Conservation (phyloP, 2,797 vertebrate species). For the Okamejei kenojei region DNA sequence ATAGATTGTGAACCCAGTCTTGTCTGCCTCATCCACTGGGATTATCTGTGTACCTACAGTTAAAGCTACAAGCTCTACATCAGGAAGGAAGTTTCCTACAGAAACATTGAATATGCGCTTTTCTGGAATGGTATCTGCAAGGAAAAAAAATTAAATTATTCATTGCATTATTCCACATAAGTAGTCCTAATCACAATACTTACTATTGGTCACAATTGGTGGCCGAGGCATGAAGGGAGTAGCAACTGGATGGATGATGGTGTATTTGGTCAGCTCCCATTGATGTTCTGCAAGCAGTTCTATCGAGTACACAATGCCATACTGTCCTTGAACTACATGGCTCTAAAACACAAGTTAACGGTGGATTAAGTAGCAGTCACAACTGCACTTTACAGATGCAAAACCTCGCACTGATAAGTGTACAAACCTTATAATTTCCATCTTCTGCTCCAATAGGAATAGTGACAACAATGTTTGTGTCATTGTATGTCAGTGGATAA, state of each 20-base stretch:
- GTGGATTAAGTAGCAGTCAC: not conserved
- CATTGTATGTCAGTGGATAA: not conserved
- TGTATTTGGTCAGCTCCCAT: conserved; percentile 62
- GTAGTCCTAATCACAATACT: conserved; percentile 40
- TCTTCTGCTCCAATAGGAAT: conserved; percentile 18
- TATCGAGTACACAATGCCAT: conserved; percentile 56
- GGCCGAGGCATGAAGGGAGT: conserved; percentile 53
- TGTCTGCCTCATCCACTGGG: conserved; percentile 50
- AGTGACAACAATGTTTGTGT: conserved; percentile 7
- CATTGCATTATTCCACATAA: not conserved
- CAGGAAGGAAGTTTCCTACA: conserved; percentile 56
- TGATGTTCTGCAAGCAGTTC: conserved; percentile 65
- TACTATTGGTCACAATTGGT: conserved; percentile 48
- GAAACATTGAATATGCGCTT: conserved; percentile 49
- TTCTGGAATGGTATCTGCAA: conserved; percentile 51
- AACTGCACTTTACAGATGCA: not conserved
- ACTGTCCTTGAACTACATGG: conserved; percentile 56
- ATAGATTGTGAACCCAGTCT: conserved; percentile 52
- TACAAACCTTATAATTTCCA: conserved; percentile 17
- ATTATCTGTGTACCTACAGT: conserved; percentile 54
- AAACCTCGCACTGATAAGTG: not conserved
- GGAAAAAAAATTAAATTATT: not conserved
- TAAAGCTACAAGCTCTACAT: conserved; percentile 60
- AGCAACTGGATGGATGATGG: conserved; percentile 60
- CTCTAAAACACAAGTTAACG: conserved; percentile 53